Evolutionary conservation across 2,888 invertebrate genomes (phyloP), one percentile per base, ranked within the genome.

Genomic region (Sesia bembeciformis): DNA sequence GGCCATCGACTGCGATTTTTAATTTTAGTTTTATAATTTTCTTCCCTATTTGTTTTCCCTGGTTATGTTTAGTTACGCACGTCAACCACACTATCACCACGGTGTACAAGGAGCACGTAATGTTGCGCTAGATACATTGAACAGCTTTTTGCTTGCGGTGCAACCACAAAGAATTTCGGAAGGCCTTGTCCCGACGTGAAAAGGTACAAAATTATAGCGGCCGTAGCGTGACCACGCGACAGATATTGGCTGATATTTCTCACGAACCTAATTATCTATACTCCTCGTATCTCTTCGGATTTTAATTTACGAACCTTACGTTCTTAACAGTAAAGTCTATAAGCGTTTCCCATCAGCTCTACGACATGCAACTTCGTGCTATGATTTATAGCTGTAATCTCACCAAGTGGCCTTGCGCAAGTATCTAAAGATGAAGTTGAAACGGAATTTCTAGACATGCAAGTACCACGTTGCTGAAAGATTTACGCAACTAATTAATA

Each of bases 41-140:
- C 53, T 49, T 52, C 49, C 53, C 40, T 42, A 57, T 57, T 49
- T 53, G 53, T 54, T 66, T 56, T 55, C 56, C 56, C 4, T 46
- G 57, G 57, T 62, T 60, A 59, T 54, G 76, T 81, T 81, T 81
- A 78, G 72, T 80, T 82, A 81, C 78, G 81, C 85, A 85, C 84
- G 70, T 70, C 79, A 82, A 87, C 85, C 86, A 87, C 86, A 85
- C 74, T 84, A 49, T 49, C 5, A 49, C 49, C 7, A 42, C 7
- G 5, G 5, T 38, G 4, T 50, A 7, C n/a, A 8, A 70, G 68
- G 66, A 62, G 75, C 81, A 81, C 79, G 67, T 72, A 68, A 69
- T 69, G 62, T 62, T 70, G 64, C 67, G 68, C 67, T 67, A 70
- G 63, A 65, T 64, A 62, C 8, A 8, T 49, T 60, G 69, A 64